These are phyloP conservation scores for Pelodiscus sinensis DNA, from an alignment of 2,113 vertebrate genomes.

Conservation along the genomic window DNA sequence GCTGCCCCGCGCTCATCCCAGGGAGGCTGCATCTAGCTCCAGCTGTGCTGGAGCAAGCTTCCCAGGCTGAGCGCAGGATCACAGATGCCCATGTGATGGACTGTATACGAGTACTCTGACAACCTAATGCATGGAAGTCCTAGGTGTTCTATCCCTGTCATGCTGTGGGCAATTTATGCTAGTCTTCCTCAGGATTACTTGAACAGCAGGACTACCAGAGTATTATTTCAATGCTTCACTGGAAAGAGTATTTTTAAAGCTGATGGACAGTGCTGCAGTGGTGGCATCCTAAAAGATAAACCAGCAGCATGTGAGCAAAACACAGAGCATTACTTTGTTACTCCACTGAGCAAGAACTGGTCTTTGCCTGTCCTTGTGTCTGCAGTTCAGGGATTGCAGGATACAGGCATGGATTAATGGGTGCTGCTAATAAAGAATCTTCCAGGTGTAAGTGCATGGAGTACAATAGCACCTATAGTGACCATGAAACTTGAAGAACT, in stretches of 20 bases:
- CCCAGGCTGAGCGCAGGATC: too few relatives aligned
- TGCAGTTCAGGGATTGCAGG: neutral
- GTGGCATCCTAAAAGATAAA: constrained; percentile 12
- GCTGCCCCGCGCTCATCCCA: too few relatives aligned
- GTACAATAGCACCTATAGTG: neutral
- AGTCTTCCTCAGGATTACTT: neutral
- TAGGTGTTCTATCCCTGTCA: constrained; percentile 42
- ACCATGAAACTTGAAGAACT: neutral
- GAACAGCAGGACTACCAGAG: neutral
- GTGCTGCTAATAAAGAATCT: neutral
- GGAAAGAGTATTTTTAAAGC: constrained; percentile 10
- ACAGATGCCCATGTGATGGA: too few relatives aligned
- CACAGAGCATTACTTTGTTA: neutral
- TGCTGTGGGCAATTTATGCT: constrained; percentile 35
- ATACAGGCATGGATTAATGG: neutral
- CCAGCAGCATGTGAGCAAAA: neutral
- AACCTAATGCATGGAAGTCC: constrained; percentile 36
- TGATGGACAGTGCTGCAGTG: neutral
- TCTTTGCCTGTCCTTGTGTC: neutral
- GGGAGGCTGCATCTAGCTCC: too few relatives aligned
- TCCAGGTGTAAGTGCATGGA: neutral
- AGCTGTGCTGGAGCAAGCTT: too few relatives aligned
- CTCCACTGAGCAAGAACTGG: neutral
- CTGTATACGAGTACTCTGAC: constrained; percentile 5
- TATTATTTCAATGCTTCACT: neutral